Evolutionary conservation across 2,797 vertebrate species (phyloP), one percentile per base, ranked within the genome.

Genomic region (Chiloscyllium punctatum): DNA sequence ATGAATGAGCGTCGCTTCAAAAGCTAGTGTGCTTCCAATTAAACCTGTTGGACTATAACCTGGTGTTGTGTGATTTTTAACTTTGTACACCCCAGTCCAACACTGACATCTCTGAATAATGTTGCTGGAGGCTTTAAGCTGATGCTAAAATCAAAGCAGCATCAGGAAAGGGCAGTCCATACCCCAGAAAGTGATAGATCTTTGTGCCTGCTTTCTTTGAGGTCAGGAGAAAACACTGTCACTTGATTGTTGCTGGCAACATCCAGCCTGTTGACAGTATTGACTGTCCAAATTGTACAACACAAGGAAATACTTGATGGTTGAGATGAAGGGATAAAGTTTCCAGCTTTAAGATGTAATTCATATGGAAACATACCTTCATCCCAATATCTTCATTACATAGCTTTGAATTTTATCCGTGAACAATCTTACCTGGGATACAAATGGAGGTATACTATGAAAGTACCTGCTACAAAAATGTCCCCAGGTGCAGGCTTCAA

Each of bases 401-500:
- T 92, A 92, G n/a, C 62, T 18, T 33, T 69, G 18, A 69, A 92
- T 92, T 23, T 42, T 21, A 92, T 25, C 68, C 6, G n/a, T 84
- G 23, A 84, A 48, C 37, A n/a, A 82, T 82, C n/a, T 16, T 18
- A 5, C 15, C 16, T 4, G 21, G 79, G 79, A 18, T 82, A 18
- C 25, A 37, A 15, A 37, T 79, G 74, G 53, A 62, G 57, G 15
- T n/a, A 18, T 62, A n/a, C 57, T 21, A n/a, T 30, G 18, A 92
- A n/a, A n/a, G 30, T 91, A n/a, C 3, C 18, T 37, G 57, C 30
- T 91, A 6, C 57, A 91, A 91, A 62, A 62, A 57, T 23, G 42
- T 42, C 9, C 48, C 97, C 97, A 96, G 97, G 97, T 98, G 97
- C 97, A 96, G 97, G 97, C 97, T 96, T 97, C 97, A 97, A 96